Evolutionary conservation across 1,140 invertebrate species (phyloP), one percentile per base, ranked within the genome.

Genomic region (Antheraea mylitta): DNA sequence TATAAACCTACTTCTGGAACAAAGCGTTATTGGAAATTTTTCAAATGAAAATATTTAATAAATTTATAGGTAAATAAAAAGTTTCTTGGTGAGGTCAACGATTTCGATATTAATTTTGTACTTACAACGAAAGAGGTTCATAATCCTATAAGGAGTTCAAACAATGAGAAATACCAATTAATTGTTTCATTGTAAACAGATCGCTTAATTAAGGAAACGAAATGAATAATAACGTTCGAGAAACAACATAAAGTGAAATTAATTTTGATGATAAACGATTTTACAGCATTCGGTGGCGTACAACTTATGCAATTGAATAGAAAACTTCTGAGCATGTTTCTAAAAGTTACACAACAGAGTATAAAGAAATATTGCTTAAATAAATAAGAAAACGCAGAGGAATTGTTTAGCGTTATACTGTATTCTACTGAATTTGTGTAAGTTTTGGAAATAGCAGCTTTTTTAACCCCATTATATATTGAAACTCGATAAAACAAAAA

Each of bases 221-320:
- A 89, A 85, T 88, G 83, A 88, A 89, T 91, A 88, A 87, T 85
- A 85, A 78, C 80, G 80, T 83, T 90, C 83, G 84, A 81, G 77
- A 71, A 75, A 78, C 77, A 83, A 87, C 79, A 85, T 81, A 80
- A 76, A 87, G 75, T 85, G 73, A 86, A 89, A 88, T 89, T 89
- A 88, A 89, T 88, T 89, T 88, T 83, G 87, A 86, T 89, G 85
- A 89, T 89, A 83, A 89, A 88, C 82, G 84, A 79, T 85, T 86
- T 82, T 72, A 77, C 72, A 70, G 77, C 70, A 58, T 53, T 53
- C 16, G 45, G 45, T 53, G 45, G 66, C 42, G 60, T 42, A n/a
- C 66, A 64, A 64, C 70, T 22, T 30, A 19, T 18, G 60, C 69
- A 69, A 67, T 64, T 60, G 63, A 60, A 61, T 61, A 61, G 60